Base-by-base conservation (phyloP, 2,888 invertebrate species). In the Lithophane socia region DNA sequence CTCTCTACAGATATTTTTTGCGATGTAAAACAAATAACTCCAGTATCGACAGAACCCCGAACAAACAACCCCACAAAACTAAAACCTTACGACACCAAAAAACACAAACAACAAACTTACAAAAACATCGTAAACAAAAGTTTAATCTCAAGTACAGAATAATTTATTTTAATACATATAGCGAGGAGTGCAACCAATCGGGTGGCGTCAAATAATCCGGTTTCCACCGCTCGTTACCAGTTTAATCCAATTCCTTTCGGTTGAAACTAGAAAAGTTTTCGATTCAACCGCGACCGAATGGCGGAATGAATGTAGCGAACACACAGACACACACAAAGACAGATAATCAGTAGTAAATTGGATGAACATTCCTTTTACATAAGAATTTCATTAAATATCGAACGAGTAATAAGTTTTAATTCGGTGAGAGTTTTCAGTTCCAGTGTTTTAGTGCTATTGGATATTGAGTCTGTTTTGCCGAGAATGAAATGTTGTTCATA, bases 211-310 rank as follows among this genome's bases (percentile, higher is more conserved):
- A 84, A 90, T 87, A 89, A 90, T 89, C 89, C 86, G 75, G 86
- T 88, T 85, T 80, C 71, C 63, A 82, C 77, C 77, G 82, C 86
- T 84, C 86, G 88, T 86, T 87, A 82, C 87, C 83, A 82, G 86
- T 88, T 90, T 90, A 90, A 90, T 90, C 84, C 88, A 88, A 90
- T 89, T 89, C 88, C 87, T 90, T 87, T 83, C 74, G 85, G 87
- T 81, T 81, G 83, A 86, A 88, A 88, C 87, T 88, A 85, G 87
- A 88, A 89, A 91, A 91, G 85, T 91, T 91, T 87, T 83, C 89
- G 86, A 88, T 90, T 86, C 86, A 86, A 89, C 86, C 84, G 76
- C 86, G 69, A 75, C 72, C 76, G 80, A 81, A 63, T 56, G 67
- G 29, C 69, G 61, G 77, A 89, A 87, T 83, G 85, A 83, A 87